Percentiles rank a stretch among this genome's conserved stretches.
phyloP scores from a whole-genome alignment of 2,797 vertebrate species.

The Tympanoctomys barrerae region DNA sequence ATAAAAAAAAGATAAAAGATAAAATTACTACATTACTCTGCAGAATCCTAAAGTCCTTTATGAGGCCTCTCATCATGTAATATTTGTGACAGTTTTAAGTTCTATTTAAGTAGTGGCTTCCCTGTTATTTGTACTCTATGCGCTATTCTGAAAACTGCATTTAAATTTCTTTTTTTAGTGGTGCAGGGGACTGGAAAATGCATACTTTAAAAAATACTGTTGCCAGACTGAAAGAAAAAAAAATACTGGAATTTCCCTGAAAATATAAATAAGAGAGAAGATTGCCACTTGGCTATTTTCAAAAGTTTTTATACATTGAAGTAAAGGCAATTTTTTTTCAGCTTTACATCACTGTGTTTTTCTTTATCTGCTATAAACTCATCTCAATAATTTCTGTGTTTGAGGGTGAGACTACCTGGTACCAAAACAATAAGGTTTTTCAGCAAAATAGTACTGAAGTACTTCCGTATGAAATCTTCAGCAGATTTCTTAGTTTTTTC shows the following conservation, averaged over 20 bases:
- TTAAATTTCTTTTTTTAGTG: background rate
- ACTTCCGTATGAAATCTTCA: slow-evolving; percentile 42
- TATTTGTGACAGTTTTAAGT: slow-evolving; percentile 49
- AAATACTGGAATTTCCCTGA: background rate
- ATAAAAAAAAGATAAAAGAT: slow-evolving; percentile 38
- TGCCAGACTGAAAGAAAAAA: background rate
- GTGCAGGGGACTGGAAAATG: background rate
- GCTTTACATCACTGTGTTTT: background rate
- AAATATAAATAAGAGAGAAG: background rate
- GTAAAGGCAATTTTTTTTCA: slow-evolving; percentile 36
- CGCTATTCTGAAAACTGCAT: background rate
- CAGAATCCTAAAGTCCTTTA: slow-evolving; percentile 28
- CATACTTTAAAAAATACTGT: slow-evolving; percentile 22
- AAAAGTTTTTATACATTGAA: slow-evolving; percentile 10
- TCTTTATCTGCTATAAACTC: slow-evolving; percentile 32
- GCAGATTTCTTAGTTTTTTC: background rate
- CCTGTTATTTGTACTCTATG: slow-evolving; percentile 27
- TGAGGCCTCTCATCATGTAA: background rate
- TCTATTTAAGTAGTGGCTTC: slow-evolving; percentile 29
- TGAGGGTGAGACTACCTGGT: background rate
- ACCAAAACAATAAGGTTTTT: slow-evolving; percentile 18
- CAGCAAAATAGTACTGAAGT: slow-evolving; percentile 35
- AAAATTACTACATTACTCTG: slow-evolving; percentile 36
- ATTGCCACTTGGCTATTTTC: slow-evolving; percentile 17
- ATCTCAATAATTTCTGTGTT: slow-evolving; percentile 27